These are phyloP conservation scores for Monopterus albus DNA, from an alignment of 2,113 vertebrate species.

Conservation along the genomic window DNA sequence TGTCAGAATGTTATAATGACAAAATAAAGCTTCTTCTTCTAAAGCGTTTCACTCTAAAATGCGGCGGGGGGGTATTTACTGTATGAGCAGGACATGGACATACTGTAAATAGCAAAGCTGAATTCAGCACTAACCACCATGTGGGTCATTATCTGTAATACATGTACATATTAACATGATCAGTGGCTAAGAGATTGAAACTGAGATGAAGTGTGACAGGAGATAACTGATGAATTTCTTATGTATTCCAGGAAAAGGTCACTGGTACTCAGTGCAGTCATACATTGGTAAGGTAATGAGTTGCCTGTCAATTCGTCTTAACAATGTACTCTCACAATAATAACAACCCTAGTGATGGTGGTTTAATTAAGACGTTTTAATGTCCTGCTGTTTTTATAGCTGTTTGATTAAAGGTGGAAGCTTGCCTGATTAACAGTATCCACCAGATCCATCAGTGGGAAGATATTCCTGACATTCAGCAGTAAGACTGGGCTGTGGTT, in stretches of 20 bases:
- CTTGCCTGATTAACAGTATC: background rate
- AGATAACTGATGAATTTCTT: too few relatives aligned
- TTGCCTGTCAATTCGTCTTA: too few relatives aligned
- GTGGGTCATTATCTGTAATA: background rate
- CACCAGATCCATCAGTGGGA: background rate
- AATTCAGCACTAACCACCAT: background rate
- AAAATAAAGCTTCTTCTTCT: too few relatives aligned
- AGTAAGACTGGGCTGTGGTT: background rate
- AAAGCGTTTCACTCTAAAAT: too few relatives aligned
- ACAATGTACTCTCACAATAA: too few relatives aligned
- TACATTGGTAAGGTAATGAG: background rate
- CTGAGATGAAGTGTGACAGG: background rate
- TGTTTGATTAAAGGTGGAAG: background rate
- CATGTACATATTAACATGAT: background rate
- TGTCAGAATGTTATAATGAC: too few relatives aligned
- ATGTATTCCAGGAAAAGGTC: conserved; percentile 14
- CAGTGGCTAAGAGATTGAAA: too few relatives aligned
- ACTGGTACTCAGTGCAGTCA: background rate
- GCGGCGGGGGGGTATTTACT: too few relatives aligned
- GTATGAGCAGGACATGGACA: too few relatives aligned
- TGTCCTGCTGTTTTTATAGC: background rate
- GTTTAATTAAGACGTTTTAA: conserved; percentile 1
- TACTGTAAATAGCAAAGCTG: background rate
- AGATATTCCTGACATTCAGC: background rate
- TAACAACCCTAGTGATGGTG: too few relatives aligned